Base-by-base conservation (phyloP, 2,888 invertebrate genomes). In the Adineta ricciae region DNA sequence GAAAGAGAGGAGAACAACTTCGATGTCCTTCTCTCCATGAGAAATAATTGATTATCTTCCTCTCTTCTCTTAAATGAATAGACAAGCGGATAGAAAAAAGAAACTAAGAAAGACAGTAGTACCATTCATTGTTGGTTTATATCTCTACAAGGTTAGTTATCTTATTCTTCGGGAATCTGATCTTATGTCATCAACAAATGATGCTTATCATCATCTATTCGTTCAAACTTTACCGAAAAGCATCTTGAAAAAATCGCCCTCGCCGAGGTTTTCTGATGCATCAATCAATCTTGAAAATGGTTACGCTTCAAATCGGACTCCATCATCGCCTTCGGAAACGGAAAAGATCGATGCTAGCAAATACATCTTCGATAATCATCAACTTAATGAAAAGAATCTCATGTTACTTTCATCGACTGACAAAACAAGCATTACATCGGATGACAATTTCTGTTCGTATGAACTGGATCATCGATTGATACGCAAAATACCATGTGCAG, bases 161-260 rank as follows among this genome's bases (percentile, higher is more conserved):
- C 16, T 16, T 64, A 32, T 64, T 32, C 19, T 24, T 32, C n/a
- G 32, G 32, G 64, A 32, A 64, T 36, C 7, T 4, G 27, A 27
- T 5, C 64, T 64, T 64, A 64, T 64, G 64, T 64, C 64, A 64
- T 64, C 64, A 32, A 32, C 64, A 32, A 64, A 64, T 36, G 64
- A 64, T 64, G 32, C 64, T 5, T 32, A 64, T 64, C 64, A 32
- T 32, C 11, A 64, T 64, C 32, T 64, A 64, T 32, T 27, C 16
- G 64, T 64, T 78, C 78, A 38, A 41, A n/a, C 41, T 3, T 41
- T 41, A 78, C 41, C n/a, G n/a, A 78, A 78, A 78, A 41, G 78
- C 41, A 78, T 78, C 24, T 78, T 78, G 19, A 78, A 78, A 41
- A 78, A 78, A 24, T 73, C 73, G 7, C 73, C 73, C 36, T 73